phyloP scores from a whole-genome alignment of 2,113 vertebrate species.

The Pardalotus punctatus region DNA sequence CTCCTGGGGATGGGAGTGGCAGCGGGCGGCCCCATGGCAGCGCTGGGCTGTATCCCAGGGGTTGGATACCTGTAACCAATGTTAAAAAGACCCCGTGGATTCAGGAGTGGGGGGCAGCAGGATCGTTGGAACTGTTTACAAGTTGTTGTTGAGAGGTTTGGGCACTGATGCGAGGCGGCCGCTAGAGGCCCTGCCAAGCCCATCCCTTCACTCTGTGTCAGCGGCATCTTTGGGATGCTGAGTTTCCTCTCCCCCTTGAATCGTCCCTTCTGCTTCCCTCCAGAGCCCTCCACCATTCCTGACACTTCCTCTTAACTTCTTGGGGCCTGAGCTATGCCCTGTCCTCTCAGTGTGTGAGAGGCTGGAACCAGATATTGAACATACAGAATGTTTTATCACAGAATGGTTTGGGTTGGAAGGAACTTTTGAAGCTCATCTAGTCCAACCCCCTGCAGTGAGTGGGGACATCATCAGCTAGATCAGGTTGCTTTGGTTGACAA shows the following conservation, averaged over 20 bases:
- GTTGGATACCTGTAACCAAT: rapidly evolving
- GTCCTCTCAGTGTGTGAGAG: rapidly evolving
- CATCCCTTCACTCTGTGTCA: rapidly evolving
- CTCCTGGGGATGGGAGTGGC: not conserved
- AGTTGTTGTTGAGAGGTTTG: not conserved
- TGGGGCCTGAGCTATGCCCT: rapidly evolving
- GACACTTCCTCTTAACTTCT: rapidly evolving
- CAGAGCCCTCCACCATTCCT: rapidly evolving
- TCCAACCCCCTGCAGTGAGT: not conserved
- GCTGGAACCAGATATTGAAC: not conserved
- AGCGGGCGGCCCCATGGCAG: not conserved
- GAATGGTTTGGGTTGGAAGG: not conserved
- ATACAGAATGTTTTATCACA: rapidly evolving
- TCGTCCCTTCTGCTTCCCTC: rapidly evolving
- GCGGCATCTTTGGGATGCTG: rapidly evolving
- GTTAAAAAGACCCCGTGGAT: not conserved
- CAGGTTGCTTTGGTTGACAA: not conserved
- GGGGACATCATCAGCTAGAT: not conserved
- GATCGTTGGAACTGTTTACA: rapidly evolving
- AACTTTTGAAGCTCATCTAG: not conserved
- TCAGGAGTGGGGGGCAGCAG: rapidly evolving
- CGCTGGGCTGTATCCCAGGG: not conserved
- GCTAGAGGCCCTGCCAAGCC: constrained; percentile 32
- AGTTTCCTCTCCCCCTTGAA: no score
- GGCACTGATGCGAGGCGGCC: not conserved